A percentile compares a stretch with the other conserved stretches of the same genome.
Conservation (phyloP, 2,888 invertebrate genomes). For the Latrodectus elegans region DNA sequence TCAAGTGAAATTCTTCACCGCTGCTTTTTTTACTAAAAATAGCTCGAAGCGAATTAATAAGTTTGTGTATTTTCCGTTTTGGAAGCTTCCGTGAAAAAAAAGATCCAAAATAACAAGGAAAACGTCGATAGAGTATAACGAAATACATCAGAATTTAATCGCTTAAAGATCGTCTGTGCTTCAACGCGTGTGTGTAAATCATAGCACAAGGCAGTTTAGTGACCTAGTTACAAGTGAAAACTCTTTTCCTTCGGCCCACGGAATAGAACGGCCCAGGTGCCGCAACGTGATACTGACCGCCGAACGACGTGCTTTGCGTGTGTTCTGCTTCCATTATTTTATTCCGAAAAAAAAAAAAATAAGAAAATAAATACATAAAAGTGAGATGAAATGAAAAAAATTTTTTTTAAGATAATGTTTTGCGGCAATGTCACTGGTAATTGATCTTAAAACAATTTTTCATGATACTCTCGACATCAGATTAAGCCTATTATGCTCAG, state of each 20-base stretch:
- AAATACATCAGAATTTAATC: neutral
- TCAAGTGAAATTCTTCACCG: neutral
- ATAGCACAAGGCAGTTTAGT: neutral
- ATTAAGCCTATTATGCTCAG: too few relatives aligned
- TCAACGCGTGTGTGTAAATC: neutral
- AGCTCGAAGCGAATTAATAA: neutral
- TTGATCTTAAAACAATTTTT: too few relatives aligned
- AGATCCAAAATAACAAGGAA: neutral
- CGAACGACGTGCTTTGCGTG: too few relatives aligned
- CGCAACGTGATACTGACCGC: neutral
- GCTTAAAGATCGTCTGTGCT: neutral
- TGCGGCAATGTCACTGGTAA: too few relatives aligned
- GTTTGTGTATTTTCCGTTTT: neutral
- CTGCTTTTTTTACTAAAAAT: neutral
- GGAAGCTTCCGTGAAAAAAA: neutral
- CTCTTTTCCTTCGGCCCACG: neutral
- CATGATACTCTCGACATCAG: too few relatives aligned
- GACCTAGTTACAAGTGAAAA: neutral
- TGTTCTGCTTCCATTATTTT: too few relatives aligned
- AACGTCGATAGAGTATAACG: neutral
- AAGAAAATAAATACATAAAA: too few relatives aligned
- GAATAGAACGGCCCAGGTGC: neutral
- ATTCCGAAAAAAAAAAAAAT: too few relatives aligned
- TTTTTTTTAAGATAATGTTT: too few relatives aligned
- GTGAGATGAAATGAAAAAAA: too few relatives aligned